Conservation (phyloP, 2,888 invertebrate species). For the Phortica magna region DNA sequence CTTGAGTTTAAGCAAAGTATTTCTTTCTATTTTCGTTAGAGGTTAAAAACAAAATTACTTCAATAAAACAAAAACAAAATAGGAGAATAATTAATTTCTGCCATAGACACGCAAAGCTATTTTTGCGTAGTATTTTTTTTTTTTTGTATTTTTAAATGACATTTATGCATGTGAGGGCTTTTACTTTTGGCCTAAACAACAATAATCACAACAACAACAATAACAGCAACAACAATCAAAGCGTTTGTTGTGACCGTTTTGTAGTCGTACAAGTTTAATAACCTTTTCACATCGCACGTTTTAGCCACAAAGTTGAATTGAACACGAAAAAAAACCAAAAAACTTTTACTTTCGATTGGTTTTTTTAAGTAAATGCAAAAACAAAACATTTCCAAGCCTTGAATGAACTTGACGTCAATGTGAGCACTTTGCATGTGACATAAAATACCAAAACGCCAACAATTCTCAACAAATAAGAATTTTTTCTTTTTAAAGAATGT, state of each 20-base stretch:
- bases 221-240: neutral
- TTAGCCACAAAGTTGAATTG: constrained; percentile 14
- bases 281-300: constrained; percentile 28
- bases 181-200: constrained; percentile 15
- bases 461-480: too few relatives aligned
- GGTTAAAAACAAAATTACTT: constrained; percentile 16
- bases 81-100: neutral
- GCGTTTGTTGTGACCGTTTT: neutral
- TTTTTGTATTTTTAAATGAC: neutral
- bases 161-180: neutral
- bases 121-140: neutral
- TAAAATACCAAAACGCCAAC: too few relatives aligned
- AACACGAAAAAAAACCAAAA: neutral
- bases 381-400: neutral
- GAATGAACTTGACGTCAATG: too few relatives aligned
- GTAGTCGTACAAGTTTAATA: constrained; percentile 9
- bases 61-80: neutral
- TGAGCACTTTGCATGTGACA: too few relatives aligned
- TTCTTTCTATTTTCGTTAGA: constrained; percentile 15
- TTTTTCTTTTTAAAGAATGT: too few relatives aligned
- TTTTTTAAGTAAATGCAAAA: neutral
- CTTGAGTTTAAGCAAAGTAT: neutral
- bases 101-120: constrained; percentile 21
- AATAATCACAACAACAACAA: too few relatives aligned
- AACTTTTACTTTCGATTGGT: constrained; percentile 19